Base-by-base conservation (phyloP, 2,113 vertebrate species). In the Hippoglossus stenolepis region DNA sequence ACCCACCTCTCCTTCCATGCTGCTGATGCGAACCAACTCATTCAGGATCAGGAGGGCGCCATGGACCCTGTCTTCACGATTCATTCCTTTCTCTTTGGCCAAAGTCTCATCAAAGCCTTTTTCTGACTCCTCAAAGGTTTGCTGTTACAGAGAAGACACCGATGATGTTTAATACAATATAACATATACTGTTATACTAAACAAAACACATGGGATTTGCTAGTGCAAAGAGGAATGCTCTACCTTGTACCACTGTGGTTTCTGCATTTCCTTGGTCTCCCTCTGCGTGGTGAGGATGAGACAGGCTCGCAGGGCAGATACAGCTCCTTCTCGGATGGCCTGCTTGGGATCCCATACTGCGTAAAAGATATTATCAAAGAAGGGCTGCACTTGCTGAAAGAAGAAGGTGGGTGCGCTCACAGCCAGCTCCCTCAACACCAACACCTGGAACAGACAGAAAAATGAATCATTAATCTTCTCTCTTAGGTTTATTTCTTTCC, bases 231-330 rank as follows among this genome's bases (percentile, higher is more conserved):
- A 5, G 6, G 10, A 43, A 8, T 23, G 31, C 24, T 96, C 92
- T 93, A 98, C 98, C 94, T 97, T 94, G 94, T 99, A 99, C 98
- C 98, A 99, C 96, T 97, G 97, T 0, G 98, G 98, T 82, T 98
- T 99, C 94, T 99, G 98, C 96, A 99, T 98, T 91, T 99, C 98
- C 85, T 99, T 99, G 0, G 97, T 98, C 92, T 99, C 98, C 26
- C 98, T 94, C 64, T 99, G 97, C 0, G 98, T 99, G 82, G 98
- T 99, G 73, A 99, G 96, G 79, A 99, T 98, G 80, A 99, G 95
- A 85, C 95, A 97, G 81, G 98, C 98, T 35, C 97, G 93, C 66
- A 99, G 94, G n/a, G 98, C 98, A 0, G 98, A 96, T 9, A 99
- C 98, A 0, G 98, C 98, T 6, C 97, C 98, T 83, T 99, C 98